Percentiles rank a stretch among this genome's conserved stretches.
Evolutionary conservation across 2,888 invertebrate species (phyloP).

Genomic region (Tachina grossa): DNA sequence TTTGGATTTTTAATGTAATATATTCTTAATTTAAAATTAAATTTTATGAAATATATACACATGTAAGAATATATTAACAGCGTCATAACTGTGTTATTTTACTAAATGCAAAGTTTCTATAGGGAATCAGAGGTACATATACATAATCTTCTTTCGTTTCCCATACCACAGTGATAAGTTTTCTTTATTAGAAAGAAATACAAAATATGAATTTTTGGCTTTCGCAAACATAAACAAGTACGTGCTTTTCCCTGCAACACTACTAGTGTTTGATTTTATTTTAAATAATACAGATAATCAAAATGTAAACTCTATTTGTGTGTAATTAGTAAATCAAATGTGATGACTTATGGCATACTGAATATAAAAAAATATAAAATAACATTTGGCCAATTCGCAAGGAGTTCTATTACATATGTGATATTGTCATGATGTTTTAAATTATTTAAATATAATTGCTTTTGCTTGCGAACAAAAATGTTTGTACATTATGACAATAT

Average conservation of each 20-base stretch:
- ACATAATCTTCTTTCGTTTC: conserved; percentile 24
- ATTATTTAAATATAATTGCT: no score
- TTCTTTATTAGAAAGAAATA: neutral
- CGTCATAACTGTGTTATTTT: conserved; percentile 12
- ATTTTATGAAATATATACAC: conserved; percentile 16
- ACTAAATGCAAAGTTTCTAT: conserved; percentile 2
- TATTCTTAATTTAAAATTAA: conserved; percentile 39
- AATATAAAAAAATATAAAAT: conserved; percentile 7
- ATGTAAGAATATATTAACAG: conserved; percentile 20
- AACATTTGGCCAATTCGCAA: no score
- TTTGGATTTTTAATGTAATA: conserved; percentile 34
- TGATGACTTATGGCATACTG: conserved; percentile 61
- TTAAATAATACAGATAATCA: conserved; percentile 14
- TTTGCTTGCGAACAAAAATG: no score
- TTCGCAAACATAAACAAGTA: conserved; percentile 31
- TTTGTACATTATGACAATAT: no score
- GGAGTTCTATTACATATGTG: no score
- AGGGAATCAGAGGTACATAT: neutral
- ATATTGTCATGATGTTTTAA: no score
- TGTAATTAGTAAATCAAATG: conserved; percentile 50
- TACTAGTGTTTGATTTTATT: conserved; percentile 35
- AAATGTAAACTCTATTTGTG: conserved; percentile 51
- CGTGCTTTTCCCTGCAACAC: conserved; percentile 31
- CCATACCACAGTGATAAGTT: neutral
- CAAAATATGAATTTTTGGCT: conserved; percentile 30